Evolutionary conservation across 1,140 invertebrate genomes (phyloP).

Genomic region (Manduca sexta): DNA sequence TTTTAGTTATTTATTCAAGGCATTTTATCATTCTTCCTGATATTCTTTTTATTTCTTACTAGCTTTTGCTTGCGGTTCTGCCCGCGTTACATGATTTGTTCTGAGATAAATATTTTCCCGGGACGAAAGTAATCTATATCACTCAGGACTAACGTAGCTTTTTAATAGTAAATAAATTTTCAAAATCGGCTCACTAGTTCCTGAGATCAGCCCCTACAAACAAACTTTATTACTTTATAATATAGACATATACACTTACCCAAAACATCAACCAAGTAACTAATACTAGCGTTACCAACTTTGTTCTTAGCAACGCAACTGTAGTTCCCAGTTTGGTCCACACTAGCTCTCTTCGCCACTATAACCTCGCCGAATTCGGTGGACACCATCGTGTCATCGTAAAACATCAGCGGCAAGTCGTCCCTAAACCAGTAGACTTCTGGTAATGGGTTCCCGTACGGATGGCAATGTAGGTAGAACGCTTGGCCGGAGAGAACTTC

Average conservation of each 20-base stretch:
- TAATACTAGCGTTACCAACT: slow-evolving; percentile 44
- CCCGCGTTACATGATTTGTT: too few species aligned
- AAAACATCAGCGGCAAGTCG: slow-evolving; percentile 38
- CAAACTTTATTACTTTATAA: background rate
- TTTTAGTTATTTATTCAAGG: too few species aligned
- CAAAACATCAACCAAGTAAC: slow-evolving; percentile 56
- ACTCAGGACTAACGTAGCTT: too few species aligned
- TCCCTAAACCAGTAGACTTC: slow-evolving; percentile 67
- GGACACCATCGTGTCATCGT: slow-evolving; percentile 50
- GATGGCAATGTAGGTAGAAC: slow-evolving; percentile 57
- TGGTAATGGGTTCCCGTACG: slow-evolving; percentile 52
- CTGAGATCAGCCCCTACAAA: too few species aligned
- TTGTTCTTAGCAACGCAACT: slow-evolving; percentile 61
- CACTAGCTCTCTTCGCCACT: slow-evolving; percentile 24
- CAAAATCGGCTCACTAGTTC: too few species aligned
- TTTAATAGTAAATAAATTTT: too few species aligned
- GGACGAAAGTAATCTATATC: too few species aligned
- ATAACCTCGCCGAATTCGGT: slow-evolving; percentile 54
- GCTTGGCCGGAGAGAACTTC: slow-evolving; percentile 53
- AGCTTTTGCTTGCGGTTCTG: too few species aligned
- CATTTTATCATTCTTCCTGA: too few species aligned
- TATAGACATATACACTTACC: slow-evolving; percentile 31
- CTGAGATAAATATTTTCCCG: too few species aligned
- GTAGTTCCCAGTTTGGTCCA: slow-evolving; percentile 58
- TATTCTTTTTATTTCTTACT: too few species aligned